These are phyloP conservation scores for Rhynchomys soricoides DNA, from an alignment of 2,113 vertebrate genomes.

Conservation along the genomic window DNA sequence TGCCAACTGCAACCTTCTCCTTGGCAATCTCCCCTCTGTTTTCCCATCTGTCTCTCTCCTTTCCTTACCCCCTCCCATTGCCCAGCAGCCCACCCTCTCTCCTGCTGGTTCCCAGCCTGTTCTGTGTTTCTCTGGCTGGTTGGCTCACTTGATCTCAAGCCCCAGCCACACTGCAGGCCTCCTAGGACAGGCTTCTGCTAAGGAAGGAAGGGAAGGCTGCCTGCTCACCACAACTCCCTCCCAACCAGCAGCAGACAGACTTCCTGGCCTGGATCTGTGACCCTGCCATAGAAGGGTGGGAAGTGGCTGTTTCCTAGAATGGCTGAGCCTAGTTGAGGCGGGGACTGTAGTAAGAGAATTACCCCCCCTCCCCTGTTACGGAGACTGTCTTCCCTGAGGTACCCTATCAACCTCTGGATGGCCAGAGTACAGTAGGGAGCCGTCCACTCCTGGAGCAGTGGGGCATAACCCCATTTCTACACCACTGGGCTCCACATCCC, in stretches of 20 bases:
- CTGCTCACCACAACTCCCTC: not conserved
- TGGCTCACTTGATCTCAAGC: slow-evolving; percentile 50
- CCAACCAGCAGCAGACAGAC: not conserved
- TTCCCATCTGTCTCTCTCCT: slow-evolving; percentile 76
- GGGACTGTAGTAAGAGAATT: not conserved
- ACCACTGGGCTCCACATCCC: not conserved
- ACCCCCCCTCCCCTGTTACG: not conserved
- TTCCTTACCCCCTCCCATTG: slow-evolving; percentile 56
- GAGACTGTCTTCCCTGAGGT: not conserved
- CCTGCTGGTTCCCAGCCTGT: slow-evolving; percentile 72
- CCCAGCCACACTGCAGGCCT: not conserved
- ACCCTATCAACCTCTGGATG: not conserved
- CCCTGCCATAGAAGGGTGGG: not conserved
- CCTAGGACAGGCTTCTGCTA: not conserved
- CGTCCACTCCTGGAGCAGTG: not conserved
- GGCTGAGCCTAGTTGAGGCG: not conserved
- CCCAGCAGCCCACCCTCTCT: slow-evolving; percentile 52
- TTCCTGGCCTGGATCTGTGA: not conserved
- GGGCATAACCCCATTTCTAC: not conserved
- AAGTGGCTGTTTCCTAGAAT: not conserved
- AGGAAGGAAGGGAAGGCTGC: not conserved
- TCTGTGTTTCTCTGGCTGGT: not conserved
- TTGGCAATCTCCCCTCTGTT: slow-evolving; percentile 48
- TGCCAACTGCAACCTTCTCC: slow-evolving; percentile 34
- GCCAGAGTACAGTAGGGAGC: not conserved